Evolutionary conservation across 2,113 vertebrate species (phyloP), one percentile per base, ranked within the genome.

Genomic region (Brachyhypopomus gauderio): DNA sequence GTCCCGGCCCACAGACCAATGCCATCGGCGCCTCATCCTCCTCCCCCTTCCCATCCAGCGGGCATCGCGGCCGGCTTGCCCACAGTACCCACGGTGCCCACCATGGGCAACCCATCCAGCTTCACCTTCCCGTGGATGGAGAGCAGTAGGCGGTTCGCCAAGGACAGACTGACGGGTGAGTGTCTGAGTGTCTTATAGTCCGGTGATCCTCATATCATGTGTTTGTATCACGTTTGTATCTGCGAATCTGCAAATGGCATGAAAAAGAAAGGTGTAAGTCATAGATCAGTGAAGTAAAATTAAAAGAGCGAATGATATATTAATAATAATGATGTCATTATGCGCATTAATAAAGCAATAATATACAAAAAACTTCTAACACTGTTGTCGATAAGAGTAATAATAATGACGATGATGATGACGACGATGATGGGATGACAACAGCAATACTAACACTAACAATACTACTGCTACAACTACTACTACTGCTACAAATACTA

Each of bases 121-220:
- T 95, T 97, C 88, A 92, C 96, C 83, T 98, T 97, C 81, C 96
- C 96, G 3, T 98, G 97, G 97, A 96, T 97, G 96, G 96, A 98
- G 89, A 95, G 93, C 90, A 95, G 94, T 84, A 92, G 95, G 78
- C 92, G 96, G 83, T 95, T 96, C 74, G 94, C 95, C 48, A 98
- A 98, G 87, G 96, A 98, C 87, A 94, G 96, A 89, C 85, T 98
- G 60, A 95, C 97, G 90, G 97, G 97, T 98, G 94, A 96, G 89
- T 7, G 69, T 60, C 56, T 48, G 55, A 55, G 71, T n/a, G 45
- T 55, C 17, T 48, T 52, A 52, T 52, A 1, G 45, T 11, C 12
- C 12, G 14, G 12, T 52, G 45, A 52, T 52, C 5, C 45, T 14
- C 45, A 14, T 52, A 52, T 52, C 45, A 52, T 52, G 45, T 14